Base-by-base conservation (phyloP, 2,797 vertebrate species). In the Sylvia borin region DNA sequence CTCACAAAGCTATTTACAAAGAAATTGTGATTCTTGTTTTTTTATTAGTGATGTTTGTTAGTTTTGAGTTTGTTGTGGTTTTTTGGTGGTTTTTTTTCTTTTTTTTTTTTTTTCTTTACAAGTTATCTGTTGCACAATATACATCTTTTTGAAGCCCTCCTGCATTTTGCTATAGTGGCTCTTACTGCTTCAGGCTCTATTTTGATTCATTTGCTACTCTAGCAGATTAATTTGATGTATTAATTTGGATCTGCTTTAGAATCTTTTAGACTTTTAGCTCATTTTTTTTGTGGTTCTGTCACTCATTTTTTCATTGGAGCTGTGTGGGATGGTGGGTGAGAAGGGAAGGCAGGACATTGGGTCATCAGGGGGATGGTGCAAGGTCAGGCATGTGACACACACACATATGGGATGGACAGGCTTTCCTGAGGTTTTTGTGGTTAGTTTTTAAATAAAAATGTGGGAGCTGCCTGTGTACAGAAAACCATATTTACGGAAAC, bases 321-420 rank as follows among this genome's bases (percentile, higher is more conserved):
- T 80, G 36, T 48, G 13, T 22, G 58, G 60, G 11, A 12, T 70
- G 57, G 16, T 66, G 61, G 66, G 31, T 5, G 3, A 66, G 65
- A 65, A 66, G 45, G 25, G 11, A 73, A 61, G 21, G 31, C 10
- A 45, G 0, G 0, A 31, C 14, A 60, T n/a, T 3, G 16, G 32
- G 18, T 48, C 27, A 14, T 47, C 4, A 1, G 5, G 34, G 15
- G 16, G 6, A 10, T 15, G 38, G 27, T 43, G 55, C 25, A 51
- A 43, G 0, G 1, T 18, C 4, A 2, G 7, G 31, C 25, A 21
- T 2, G 1, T 13, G 22, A 40, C 25, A 32, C 18, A 29, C 18
- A 29, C 11, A 24, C 8, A 1, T 10, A 18, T 1, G 4, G 6
- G 27, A 13, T 62, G 5, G 13, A 36, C 4, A 54, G 40, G 31